Base-by-base conservation (phyloP, 2,888 invertebrate species). In the Hirudinaria manillensis region DNA sequence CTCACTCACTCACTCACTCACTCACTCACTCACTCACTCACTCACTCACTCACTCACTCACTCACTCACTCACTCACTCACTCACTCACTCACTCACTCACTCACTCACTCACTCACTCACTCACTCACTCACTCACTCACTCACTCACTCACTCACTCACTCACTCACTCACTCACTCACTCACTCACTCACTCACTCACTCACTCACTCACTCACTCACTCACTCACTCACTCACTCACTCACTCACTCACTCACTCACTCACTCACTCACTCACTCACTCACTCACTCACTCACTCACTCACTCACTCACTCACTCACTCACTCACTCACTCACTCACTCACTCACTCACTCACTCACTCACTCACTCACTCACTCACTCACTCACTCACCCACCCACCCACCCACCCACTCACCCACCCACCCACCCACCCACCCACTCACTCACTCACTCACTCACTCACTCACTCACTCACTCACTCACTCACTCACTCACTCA, bases 401-500 rank as follows among this genome's bases (percentile, higher is more conserved):
- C 74, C 36, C 74, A 29, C 74, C 36, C 74, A 66, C 74, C 67
- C 74, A 74, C 74, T 74, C 74, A 74, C 74, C 67, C 74, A 74
- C 74, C 67, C 74, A 74, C 74, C 36, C 74, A n/a, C n/a, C n/a
- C n/a, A n/a, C n/a, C n/a, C n/a, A n/a, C n/a, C n/a, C n/a, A n/a
- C n/a, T n/a, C n/a, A n/a, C n/a, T 72, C 74, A 73, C 67, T 72
- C 74, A 73, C 67, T 72, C 74, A 73, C 68, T 70, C 74, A 74
- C 68, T 70, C 68, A 74, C 68, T 70, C 74, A 74, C 68, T 36
- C 74, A 74, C 74, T 36, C 74, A 74, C 74, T 36, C 74, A 74
- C 74, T 72, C 70, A 75, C 75, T 72, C 75, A 75, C 74, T 70
- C 74, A 74, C 75, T 72, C 75, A 75, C 75, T 72, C 75, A 75